Conservation (phyloP, 2,888 invertebrate genomes). For the Synergus japonicus region DNA sequence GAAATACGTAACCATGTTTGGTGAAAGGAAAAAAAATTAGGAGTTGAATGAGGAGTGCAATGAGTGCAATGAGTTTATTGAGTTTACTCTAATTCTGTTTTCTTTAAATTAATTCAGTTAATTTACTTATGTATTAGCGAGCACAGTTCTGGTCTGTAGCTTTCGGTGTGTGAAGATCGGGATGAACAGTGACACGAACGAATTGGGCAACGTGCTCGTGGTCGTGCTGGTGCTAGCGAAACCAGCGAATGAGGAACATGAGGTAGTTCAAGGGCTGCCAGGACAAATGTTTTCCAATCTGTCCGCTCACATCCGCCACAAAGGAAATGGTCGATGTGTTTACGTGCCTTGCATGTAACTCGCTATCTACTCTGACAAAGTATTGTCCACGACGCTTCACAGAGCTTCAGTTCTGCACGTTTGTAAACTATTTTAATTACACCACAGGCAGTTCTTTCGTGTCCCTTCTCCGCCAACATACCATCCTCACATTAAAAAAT, state of each 20-base stretch:
- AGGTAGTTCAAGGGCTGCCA: conserved; percentile 39
- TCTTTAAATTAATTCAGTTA: background rate
- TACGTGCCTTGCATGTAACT: conserved; percentile 64
- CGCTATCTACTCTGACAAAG: conserved; percentile 45
- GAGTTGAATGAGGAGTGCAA: too few species aligned
- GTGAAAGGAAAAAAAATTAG: too few species aligned
- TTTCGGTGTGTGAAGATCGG: conserved; percentile 1
- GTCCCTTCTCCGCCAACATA: conserved; percentile 7
- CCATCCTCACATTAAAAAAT: conserved; percentile 20
- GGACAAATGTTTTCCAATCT: conserved; percentile 68
- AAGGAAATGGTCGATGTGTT: conserved; percentile 65
- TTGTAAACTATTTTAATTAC: conserved; percentile 59
- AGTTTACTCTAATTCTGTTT: too few species aligned
- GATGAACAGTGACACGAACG: conserved; percentile 34
- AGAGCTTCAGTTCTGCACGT: conserved; percentile 52
- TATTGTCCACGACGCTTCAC: conserved; percentile 50
- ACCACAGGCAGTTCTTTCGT: conserved; percentile 39
- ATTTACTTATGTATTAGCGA: conserved; percentile 3
- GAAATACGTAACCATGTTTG: too few species aligned
- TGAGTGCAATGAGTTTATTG: too few species aligned
- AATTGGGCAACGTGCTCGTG: conserved; percentile 46
- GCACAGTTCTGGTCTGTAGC: conserved; percentile 5
- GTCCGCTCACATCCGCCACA: conserved; percentile 62
- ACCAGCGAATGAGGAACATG: conserved; percentile 43
- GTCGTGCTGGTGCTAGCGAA: conserved; percentile 45